Base-by-base conservation (phyloP, 2,888 invertebrate species). In the Nysson spinosus region DNA sequence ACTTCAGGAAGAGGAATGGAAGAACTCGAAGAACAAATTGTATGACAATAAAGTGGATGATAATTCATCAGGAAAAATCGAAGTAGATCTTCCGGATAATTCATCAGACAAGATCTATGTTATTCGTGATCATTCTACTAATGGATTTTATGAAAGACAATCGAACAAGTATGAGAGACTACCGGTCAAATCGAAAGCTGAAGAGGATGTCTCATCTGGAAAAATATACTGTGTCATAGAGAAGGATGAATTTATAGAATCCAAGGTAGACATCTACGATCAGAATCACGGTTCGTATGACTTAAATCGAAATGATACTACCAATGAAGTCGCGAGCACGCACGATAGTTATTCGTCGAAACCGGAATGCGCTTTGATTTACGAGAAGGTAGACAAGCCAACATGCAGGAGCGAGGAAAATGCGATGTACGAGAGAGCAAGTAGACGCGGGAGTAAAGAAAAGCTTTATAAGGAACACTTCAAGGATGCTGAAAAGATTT, bases 401-500 rank as follows among this genome's bases (percentile, higher is more conserved):
- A 28, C 16, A 9, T 37, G 44, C 19, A 68, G 65, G 30, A 63
- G 57, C 28, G 66, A 69, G 9, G 58, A 54, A 3, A 69, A 37
- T 16, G 42, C 64, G 26, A 17, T 49, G 22, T 72, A 70, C 30
- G 55, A 70, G 32, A 49, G 66, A 44, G 44, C 11, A 6, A 9
- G 6, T 9, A 72, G 46, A 28, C 40, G 35, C 3, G 19, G n/a
- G 1, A 75, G 63, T 47, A 73, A 67, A 12, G 70, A 75, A 35
- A 74, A 54, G 14, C 35, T 72, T 6, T 75, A 80, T 39, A 77
- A 80, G 16, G 73, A 84, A 1, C 84, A 80, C 40, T 83, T 86
- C 26, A 78, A 77, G 22, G 81, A 87, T 26, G 82, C 65, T 0
- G 85, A 87, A 35, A 85, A 86, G 52, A 87, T 86, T 46, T 82